Evolutionary conservation across 2,888 invertebrate species (phyloP).

Genomic region (Geophilus truncorum): DNA sequence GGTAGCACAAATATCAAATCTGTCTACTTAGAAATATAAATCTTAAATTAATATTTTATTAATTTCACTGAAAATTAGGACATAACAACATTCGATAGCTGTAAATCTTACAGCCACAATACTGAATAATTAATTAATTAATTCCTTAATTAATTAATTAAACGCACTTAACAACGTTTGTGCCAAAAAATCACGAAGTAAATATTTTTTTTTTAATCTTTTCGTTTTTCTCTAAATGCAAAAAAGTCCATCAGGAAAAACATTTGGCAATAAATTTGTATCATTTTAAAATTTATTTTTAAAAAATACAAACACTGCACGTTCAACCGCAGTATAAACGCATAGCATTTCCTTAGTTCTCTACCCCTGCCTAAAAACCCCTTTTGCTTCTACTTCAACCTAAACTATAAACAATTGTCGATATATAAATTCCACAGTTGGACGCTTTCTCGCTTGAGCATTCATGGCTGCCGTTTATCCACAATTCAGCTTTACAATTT

Average conservation of each 20-base stretch:
- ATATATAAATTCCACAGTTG: neutral
- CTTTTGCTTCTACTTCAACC: neutral
- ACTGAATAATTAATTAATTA: neutral
- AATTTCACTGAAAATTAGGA: neutral
- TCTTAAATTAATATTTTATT: neutral
- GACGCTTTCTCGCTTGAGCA: neutral
- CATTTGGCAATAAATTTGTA: constrained; percentile 11
- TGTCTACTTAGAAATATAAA: neutral
- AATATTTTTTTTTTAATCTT: neutral
- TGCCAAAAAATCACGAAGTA: neutral
- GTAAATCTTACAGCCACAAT: neutral
- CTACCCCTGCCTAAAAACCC: neutral
- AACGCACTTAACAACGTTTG: neutral
- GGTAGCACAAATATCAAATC: neutral
- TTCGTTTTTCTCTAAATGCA: constrained; percentile 1
- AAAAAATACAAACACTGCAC: neutral
- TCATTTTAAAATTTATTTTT: neutral
- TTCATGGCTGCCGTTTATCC: neutral
- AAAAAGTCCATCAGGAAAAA: neutral
- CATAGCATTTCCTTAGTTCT: neutral
- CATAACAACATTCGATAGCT: neutral
- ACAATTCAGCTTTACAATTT: neutral
- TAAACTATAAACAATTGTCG: neutral
- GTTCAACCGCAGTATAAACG: neutral
- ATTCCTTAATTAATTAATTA: neutral